Evolutionary conservation across 2,113 vertebrate genomes (phyloP).

Genomic region (Podarcis raffonei): DNA sequence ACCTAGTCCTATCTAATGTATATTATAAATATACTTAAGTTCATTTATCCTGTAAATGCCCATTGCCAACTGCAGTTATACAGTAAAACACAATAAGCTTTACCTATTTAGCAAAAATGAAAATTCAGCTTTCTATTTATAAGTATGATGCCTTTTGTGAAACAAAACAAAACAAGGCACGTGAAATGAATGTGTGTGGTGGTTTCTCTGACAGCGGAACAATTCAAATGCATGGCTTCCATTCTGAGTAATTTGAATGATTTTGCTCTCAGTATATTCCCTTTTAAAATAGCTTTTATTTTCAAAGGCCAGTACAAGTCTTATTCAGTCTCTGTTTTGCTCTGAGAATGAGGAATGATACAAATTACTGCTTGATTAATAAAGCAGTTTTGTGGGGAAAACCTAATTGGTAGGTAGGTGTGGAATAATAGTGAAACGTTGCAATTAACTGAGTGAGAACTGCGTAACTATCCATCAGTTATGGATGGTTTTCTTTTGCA

Average conservation of each 20-base stretch:
- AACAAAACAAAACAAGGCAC: neutral
- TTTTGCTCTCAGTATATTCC: neutral
- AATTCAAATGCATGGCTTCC: neutral
- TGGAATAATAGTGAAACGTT: conserved; percentile 9
- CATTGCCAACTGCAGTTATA: neutral
- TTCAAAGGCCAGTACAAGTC: neutral
- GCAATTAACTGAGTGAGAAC: neutral
- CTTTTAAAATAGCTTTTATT: neutral
- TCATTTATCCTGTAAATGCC: neutral
- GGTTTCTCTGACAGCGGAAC: neutral
- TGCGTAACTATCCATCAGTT: neutral
- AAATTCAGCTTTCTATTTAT: neutral
- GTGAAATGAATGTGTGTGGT: neutral
- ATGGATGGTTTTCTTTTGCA: neutral
- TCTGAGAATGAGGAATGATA: neutral
- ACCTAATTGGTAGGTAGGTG: neutral
- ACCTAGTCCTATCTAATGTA: neutral
- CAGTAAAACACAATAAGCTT: neutral
- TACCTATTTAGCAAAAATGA: neutral
- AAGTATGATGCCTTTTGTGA: neutral
- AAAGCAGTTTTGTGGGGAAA: neutral
- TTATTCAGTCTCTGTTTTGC: neutral
- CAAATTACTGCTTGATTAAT: conserved; percentile 7
- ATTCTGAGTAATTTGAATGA: neutral
- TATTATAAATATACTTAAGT: neutral